A percentile compares a stretch with the other conserved stretches of the same genome.
Evolutionary conservation across 2,797 vertebrate genomes (phyloP).

Genomic region (Enteromius anoplus): DNA sequence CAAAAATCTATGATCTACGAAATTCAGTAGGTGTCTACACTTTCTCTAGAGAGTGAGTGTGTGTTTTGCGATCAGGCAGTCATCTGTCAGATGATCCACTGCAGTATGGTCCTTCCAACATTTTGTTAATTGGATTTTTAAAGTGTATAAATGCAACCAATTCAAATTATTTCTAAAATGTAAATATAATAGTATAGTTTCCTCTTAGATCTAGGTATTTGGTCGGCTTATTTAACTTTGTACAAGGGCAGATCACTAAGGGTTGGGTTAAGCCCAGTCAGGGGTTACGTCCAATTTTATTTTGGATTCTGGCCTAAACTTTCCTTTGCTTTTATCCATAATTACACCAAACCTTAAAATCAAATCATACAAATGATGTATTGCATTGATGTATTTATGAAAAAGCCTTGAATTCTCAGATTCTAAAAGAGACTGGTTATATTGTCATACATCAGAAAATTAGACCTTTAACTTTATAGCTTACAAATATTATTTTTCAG

Average conservation of each 20-base stretch:
- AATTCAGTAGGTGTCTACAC: background rate
- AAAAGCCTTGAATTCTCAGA: background rate
- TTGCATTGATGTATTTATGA: too few species aligned
- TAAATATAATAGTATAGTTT: background rate
- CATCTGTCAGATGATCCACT: conserved; percentile 54
- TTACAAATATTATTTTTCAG: too few species aligned
- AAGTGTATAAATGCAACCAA: background rate
- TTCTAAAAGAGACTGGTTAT: background rate
- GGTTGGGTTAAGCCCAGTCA: background rate
- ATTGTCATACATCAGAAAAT: background rate
- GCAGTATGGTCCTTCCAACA: conserved; percentile 29
- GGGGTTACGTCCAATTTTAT: background rate
- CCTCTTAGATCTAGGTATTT: background rate
- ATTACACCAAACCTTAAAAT: background rate
- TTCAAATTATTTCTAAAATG: background rate
- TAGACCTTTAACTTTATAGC: too few species aligned
- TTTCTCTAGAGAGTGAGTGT: background rate
- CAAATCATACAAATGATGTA: background rate
- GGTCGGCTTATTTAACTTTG: background rate
- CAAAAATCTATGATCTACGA: background rate
- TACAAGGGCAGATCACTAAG: background rate
- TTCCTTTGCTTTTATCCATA: background rate
- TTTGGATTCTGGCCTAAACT: background rate
- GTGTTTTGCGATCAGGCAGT: conserved; percentile 47
- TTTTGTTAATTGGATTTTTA: too few species aligned